Evolutionary conservation across 2,888 invertebrate species (phyloP), one percentile per base, ranked within the genome.

Genomic region (Entomobrya proxima): DNA sequence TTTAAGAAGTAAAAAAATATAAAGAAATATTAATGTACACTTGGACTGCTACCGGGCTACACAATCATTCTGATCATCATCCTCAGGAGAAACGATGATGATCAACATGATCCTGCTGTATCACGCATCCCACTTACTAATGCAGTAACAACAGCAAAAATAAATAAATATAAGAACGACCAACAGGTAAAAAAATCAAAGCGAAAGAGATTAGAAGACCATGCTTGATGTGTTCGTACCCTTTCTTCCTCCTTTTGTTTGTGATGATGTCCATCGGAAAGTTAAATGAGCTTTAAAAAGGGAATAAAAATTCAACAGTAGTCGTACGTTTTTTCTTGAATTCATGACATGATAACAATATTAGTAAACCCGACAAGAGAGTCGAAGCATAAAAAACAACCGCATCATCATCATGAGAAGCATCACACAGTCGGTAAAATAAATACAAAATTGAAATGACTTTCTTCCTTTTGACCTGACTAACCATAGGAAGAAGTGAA

Each of bases 1-100:
- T 5, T 9, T 11, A 18, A 27, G 30, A 37, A 7, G 32, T 44
- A 69, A 69, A 80, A 52, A 52, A 52, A 80, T 52, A 44, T 44
- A 69, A 69, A 80, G 37, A 52, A 52, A 80, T 52, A 44, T 24
- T 27, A 52, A 55, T 37, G 52, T 67, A 32, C 69, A 80, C 55
- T 72, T 80, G 18, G 24, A 35, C 83, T 30, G 83, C 83, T 83
- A 83, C 83, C 67, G 83, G 50, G 76, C 76, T 83, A 76, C 76
- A 13, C 75, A 72, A 64, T 75, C 74, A 74, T 74, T 44, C 0
- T 76, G 13, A 58, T 52, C 44, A 69, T 2, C 44, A 15, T 18
- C 9, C 11, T 1, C 30, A 35, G n/a, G n/a, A n/a, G 37, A 3
- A 27, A 21, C 40, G 67, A 69, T 69, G 37, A 40, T 72, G 24